phyloP scores from a whole-genome alignment of 2,797 vertebrate species.

The Microctenopoma lineatum region DNA sequence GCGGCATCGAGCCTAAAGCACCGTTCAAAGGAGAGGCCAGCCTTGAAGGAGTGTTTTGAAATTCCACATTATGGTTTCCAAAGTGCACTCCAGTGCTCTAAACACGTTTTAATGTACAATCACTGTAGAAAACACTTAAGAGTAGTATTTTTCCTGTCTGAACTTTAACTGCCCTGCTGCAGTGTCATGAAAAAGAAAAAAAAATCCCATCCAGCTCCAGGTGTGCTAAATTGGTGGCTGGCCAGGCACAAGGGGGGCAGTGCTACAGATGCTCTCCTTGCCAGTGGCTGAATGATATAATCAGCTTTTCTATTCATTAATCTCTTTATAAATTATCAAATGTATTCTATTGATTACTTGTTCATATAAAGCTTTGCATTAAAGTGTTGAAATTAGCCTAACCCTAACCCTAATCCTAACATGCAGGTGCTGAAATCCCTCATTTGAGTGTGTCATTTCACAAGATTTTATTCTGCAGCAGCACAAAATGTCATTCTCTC shows the following conservation, averaged over 20 bases:
- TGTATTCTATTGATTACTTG: too few relatives aligned
- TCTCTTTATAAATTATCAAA: too few relatives aligned
- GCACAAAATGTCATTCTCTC: not conserved
- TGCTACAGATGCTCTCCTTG: too few relatives aligned
- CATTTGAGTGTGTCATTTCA: too few relatives aligned
- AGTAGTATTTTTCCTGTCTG: slow-evolving; percentile 35
- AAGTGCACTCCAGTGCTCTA: slow-evolving; percentile 75
- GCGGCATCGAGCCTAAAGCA: slow-evolving; percentile 60
- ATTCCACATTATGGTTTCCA: slow-evolving; percentile 69
- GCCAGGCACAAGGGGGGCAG: slow-evolving; percentile 9
- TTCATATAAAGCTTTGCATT: too few relatives aligned
- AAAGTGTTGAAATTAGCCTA: too few relatives aligned
- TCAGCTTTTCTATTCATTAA: too few relatives aligned
- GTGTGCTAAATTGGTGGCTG: slow-evolving; percentile 45
- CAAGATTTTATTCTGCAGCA: not conserved
- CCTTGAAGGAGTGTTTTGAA: slow-evolving; percentile 62
- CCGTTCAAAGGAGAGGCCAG: slow-evolving; percentile 47
- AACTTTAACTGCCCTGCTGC: slow-evolving; percentile 60
- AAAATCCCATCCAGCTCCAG: slow-evolving; percentile 28
- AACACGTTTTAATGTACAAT: slow-evolving; percentile 72
- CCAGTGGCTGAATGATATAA: too few relatives aligned
- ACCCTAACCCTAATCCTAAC: too few relatives aligned
- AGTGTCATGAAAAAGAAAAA: slow-evolving; percentile 48
- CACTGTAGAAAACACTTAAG: slow-evolving; percentile 62
- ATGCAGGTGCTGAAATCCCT: too few relatives aligned